Percentiles rank a stretch among this genome's conserved stretches.
phyloP scores from a whole-genome alignment of 2,888 invertebrate genomes.

The Agrochola lota region DNA sequence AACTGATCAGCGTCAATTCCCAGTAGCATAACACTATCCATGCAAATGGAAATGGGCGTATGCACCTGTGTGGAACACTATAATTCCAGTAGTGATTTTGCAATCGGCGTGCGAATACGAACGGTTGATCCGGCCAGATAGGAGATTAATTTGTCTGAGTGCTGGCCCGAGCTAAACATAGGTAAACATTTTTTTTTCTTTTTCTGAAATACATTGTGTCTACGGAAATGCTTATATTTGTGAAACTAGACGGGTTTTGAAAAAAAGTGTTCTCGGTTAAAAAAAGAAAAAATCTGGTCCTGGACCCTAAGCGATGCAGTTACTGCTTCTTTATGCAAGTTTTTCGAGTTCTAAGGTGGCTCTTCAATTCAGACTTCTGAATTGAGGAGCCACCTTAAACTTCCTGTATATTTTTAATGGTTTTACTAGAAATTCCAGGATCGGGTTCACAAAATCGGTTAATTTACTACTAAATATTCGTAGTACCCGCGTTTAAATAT shows the following conservation, averaged over 20 bases:
- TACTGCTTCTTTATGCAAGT: background rate
- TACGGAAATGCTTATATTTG: slow-evolving; percentile 21
- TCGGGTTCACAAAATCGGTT: too few species aligned
- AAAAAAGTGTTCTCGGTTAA: background rate
- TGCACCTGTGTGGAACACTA: slow-evolving; percentile 67
- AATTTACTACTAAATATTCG: too few species aligned
- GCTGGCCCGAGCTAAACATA: slow-evolving; percentile 67
- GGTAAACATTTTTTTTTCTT: slow-evolving; percentile 33
- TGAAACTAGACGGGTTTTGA: background rate
- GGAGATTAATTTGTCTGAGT: slow-evolving; percentile 81
- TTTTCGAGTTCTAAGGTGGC: too few species aligned
- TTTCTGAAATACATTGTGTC: slow-evolving; percentile 39
- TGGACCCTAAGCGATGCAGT: background rate
- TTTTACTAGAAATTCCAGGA: too few species aligned
- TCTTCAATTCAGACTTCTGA: too few species aligned
- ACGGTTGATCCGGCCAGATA: slow-evolving; percentile 75
- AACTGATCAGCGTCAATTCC: slow-evolving; percentile 74
- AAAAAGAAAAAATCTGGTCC: background rate
- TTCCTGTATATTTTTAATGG: too few species aligned
- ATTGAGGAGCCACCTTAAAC: too few species aligned
- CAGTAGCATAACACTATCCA: slow-evolving; percentile 73
- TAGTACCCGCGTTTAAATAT: too few species aligned
- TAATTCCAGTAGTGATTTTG: slow-evolving; percentile 75
- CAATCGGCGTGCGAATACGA: slow-evolving; percentile 72
- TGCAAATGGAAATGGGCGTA: slow-evolving; percentile 77